A percentile compares a stretch with the other conserved stretches of the same genome.
Conservation (phyloP, 2,113 vertebrate species). For the Enhydra lutris region DNA sequence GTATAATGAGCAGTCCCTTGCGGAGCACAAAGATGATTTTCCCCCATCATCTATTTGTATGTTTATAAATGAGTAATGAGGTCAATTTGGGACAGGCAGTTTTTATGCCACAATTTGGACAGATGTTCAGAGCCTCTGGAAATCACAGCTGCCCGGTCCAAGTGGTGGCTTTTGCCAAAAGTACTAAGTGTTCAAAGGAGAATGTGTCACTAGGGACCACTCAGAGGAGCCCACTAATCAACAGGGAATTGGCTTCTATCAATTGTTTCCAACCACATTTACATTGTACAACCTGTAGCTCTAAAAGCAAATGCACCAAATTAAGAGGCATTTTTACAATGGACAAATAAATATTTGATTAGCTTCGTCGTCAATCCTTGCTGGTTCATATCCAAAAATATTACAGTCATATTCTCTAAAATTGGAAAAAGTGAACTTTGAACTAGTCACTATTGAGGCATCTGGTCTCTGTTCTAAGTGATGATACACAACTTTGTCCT, state of each 20-base stretch:
- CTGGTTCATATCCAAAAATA: background rate
- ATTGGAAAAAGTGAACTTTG: background rate
- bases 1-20: background rate
- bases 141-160: constrained; percentile 53
- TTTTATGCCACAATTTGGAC: constrained; percentile 65
- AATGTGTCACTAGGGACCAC: constrained; percentile 63
- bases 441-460: background rate
- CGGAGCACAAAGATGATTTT: background rate
- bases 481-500: background rate
- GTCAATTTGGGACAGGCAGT: constrained; percentile 65
- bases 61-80: constrained; percentile 68
- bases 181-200: constrained; percentile 70
- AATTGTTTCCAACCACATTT: constrained; percentile 38
- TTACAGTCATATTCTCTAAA: background rate
- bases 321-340: background rate
- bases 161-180: constrained; percentile 45
- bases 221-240: constrained; percentile 60
- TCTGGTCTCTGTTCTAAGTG: background rate
- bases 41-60: constrained; percentile 14
- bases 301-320: background rate
- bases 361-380: background rate
- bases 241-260: constrained; percentile 33
- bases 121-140: constrained; percentile 70
- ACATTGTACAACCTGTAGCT: background rate
- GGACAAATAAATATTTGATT: constrained; percentile 5